Evolutionary conservation across 92 coral and sea anemone genomes (phyloP).

Genomic region (Meandrina meandrites): DNA sequence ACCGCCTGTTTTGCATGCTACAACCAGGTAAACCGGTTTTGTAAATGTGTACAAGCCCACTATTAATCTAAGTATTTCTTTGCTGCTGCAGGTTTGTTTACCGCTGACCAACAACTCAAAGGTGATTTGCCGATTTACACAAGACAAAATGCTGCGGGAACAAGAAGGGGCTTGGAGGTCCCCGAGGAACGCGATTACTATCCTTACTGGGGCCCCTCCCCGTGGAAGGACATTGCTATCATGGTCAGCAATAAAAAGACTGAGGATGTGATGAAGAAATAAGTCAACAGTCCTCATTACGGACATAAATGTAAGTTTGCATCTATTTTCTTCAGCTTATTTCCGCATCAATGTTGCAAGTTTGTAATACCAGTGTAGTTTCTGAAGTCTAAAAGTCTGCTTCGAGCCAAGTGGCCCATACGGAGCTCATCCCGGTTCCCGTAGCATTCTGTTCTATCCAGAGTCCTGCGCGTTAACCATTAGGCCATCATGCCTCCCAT

Average conservation of each 20-base stretch:
- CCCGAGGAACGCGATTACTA: constrained; percentile 53
- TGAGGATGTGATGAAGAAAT: constrained; percentile 16
- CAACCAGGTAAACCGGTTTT: too few relatives aligned
- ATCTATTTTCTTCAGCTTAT: not conserved
- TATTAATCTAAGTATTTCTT: too few relatives aligned
- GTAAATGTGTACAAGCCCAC: too few relatives aligned
- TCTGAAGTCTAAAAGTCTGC: too few relatives aligned
- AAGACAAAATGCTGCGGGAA: constrained; percentile 39
- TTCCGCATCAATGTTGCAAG: too few relatives aligned
- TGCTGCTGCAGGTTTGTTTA: constrained; percentile 22
- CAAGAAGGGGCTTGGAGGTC: constrained; percentile 40
- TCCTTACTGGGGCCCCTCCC: constrained; percentile 51
- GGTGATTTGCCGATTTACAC: constrained; percentile 26
- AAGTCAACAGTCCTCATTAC: constrained; percentile 25
- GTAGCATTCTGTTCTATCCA: too few relatives aligned
- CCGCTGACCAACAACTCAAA: constrained; percentile 31
- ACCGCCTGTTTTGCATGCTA: too few relatives aligned
- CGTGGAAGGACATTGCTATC: constrained; percentile 53
- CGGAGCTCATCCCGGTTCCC: too few relatives aligned
- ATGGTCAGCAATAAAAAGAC: constrained; percentile 41
- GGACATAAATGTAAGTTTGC: constrained; percentile 20
- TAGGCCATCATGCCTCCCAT: too few relatives aligned
- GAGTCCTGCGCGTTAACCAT: too few relatives aligned
- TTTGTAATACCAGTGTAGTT: too few relatives aligned
- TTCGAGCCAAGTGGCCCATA: too few relatives aligned